Evolutionary conservation across 2,113 vertebrate species (phyloP), one percentile per base, ranked within the genome.

Genomic region (Lethenteron camtschaticum): DNA sequence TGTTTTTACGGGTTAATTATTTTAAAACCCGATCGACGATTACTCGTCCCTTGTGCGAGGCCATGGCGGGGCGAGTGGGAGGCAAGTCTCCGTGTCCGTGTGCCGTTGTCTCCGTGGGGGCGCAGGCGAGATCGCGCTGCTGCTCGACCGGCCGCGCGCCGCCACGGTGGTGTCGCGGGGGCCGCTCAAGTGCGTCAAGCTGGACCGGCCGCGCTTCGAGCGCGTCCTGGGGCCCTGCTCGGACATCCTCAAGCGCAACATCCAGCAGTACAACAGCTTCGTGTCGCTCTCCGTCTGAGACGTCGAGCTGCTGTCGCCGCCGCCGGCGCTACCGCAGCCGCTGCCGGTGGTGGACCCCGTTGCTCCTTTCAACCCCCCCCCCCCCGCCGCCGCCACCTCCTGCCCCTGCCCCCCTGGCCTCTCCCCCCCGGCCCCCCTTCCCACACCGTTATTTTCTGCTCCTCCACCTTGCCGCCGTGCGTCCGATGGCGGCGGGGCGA

Each of bases 191-290:
- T 97, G 91, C 0, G 90, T 96, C 56, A 92, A 91, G 82, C 84
- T 96, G 81, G 94, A 96, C 75, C 79, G 91, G 72, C 90, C 91
- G 7, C 88, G 91, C 76, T 97, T 95, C 1, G 90, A 96, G 74
- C 86, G 90, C 0, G 90, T 97, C 74, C 84, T 97, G 1, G 94
- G 94, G 2, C 94, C 90, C 12, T 96, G 91, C 76, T 96, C 91
- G 0, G 94, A 96, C 75, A 96, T 96, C 80, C 88, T 97, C 71
- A 90, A 96, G 82, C 84, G 91, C 68, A 96, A 88, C 83, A 94
- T 96, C 76, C 90, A 94, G 81, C 87, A 89, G 79, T 97, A 97
- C 81, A 96, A 94, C 84, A 96, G 94, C 76, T 96, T 96, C 82
- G 92, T 97, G 77, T 96, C 90, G 1, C 88, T 97, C 73, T 91